Conservation (phyloP, 2,888 invertebrate species). For the Synanthedon tipuliformis region DNA sequence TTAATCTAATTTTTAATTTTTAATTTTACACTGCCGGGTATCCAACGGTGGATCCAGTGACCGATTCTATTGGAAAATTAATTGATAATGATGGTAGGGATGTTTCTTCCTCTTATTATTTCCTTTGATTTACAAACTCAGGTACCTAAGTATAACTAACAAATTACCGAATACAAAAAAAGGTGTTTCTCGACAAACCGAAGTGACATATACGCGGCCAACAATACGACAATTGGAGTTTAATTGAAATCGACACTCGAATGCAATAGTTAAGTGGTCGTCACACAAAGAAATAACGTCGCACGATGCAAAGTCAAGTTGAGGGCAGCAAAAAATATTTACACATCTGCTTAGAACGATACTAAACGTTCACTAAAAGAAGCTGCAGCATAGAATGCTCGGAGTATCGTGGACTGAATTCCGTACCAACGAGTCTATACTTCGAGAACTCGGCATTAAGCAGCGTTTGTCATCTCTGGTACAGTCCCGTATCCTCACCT, state of each 20-base stretch:
- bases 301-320: constrained; percentile 2
- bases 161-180: not conserved
- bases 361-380: constrained; percentile 5
- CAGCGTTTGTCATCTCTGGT: too few species aligned
- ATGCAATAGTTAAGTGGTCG: constrained; percentile 15
- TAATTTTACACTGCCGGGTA: too few species aligned
- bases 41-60: too few species aligned
- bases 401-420: too few species aligned
- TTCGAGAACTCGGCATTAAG: too few species aligned
- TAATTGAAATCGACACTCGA: constrained; percentile 49
- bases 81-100: too few species aligned
- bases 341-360: constrained; percentile 31
- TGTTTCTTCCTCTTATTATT: too few species aligned
- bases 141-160: not conserved
- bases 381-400: too few species aligned
- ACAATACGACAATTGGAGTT: constrained; percentile 25
- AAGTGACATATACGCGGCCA: constrained; percentile 6
- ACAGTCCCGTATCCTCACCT: too few species aligned
- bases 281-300: constrained; percentile 15
- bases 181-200: not conserved
- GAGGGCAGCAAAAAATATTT: constrained; percentile 23
- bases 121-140: not conserved
- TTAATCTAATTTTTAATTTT: too few species aligned
- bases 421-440: too few species aligned
- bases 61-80: too few species aligned